Conservation (phyloP, 2,888 invertebrate species). For the Schizaphis graminum region DNA sequence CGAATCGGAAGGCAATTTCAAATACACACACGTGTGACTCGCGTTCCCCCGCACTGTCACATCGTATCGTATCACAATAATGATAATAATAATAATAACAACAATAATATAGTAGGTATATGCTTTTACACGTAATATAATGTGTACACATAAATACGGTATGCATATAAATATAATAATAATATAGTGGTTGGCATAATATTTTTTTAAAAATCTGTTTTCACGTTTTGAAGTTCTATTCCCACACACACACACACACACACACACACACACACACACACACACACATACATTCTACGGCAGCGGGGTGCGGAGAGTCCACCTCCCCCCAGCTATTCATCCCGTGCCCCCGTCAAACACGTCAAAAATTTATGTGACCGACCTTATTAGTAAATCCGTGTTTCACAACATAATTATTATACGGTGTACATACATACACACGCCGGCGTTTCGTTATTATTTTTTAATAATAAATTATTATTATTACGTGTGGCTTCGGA, state of each 20-base stretch:
- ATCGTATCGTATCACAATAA: conserved; percentile 21
- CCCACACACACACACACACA: neutral
- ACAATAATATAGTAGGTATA: neutral
- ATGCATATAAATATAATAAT: neutral
- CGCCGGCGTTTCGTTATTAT: conserved; percentile 58
- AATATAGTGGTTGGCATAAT: neutral
- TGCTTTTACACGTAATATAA: neutral
- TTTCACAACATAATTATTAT: conserved; percentile 64
- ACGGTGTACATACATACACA: neutral
- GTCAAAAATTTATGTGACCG: conserved; percentile 64
- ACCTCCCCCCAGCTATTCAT: neutral
- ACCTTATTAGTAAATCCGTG: conserved; percentile 65
- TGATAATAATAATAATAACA: conserved; percentile 6
- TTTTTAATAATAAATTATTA: conserved; percentile 66
- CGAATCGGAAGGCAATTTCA: conserved; percentile 50
- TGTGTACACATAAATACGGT: neutral
- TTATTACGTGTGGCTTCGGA: conserved; percentile 61
- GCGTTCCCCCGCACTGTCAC: neutral
- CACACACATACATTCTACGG: neutral
- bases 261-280: neutral
- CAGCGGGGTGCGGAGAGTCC: neutral
- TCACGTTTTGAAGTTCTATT: neutral
- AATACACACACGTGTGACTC: neutral
- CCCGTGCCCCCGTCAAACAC: neutral
- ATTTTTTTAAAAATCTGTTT: neutral